These are phyloP conservation scores for Plutella xylostella DNA, from an alignment of 2,888 invertebrate genomes.

Conservation along the genomic window DNA sequence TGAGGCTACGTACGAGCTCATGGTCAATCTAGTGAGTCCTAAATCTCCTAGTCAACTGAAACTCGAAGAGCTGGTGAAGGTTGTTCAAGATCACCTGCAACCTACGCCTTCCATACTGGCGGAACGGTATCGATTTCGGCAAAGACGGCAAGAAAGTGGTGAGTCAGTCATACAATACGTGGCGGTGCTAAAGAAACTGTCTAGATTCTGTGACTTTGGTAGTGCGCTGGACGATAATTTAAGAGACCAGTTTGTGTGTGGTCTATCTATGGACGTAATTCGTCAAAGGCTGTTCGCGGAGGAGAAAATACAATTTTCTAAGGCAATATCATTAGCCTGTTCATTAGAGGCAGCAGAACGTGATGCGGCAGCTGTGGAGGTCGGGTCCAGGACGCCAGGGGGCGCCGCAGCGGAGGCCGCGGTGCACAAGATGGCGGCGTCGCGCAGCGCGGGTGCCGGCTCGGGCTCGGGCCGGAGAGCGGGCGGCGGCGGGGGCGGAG, in stretches of 20 bases:
- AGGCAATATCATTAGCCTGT: not conserved
- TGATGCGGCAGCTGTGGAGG: not conserved
- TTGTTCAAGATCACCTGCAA: not conserved
- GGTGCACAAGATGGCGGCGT: too few relatives aligned
- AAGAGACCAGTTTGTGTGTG: conserved; percentile 1
- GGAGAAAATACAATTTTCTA: not conserved
- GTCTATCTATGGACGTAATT: not conserved
- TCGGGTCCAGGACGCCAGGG: not conserved
- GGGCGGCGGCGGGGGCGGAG: not conserved
- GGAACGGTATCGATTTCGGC: not conserved
- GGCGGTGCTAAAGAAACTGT: conserved; percentile 1
- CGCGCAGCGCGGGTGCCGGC: too few relatives aligned
- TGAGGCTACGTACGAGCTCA: not conserved
- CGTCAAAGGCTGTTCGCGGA: conserved; percentile 1
- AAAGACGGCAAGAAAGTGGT: not conserved
- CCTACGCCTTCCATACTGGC: conserved; percentile 1
- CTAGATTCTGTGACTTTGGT: not conserved
- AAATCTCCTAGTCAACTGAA: not conserved
- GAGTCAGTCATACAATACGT: not conserved
- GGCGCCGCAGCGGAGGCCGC: too few relatives aligned
- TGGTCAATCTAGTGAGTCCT: not conserved
- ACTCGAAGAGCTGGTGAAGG: not conserved
- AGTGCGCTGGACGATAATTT: not conserved
- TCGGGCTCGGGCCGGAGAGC: not conserved
- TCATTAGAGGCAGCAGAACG: conserved; percentile 3